These are phyloP conservation scores for Ifrita kowaldi DNA, from an alignment of 2,113 vertebrate species.

Conservation along the genomic window DNA sequence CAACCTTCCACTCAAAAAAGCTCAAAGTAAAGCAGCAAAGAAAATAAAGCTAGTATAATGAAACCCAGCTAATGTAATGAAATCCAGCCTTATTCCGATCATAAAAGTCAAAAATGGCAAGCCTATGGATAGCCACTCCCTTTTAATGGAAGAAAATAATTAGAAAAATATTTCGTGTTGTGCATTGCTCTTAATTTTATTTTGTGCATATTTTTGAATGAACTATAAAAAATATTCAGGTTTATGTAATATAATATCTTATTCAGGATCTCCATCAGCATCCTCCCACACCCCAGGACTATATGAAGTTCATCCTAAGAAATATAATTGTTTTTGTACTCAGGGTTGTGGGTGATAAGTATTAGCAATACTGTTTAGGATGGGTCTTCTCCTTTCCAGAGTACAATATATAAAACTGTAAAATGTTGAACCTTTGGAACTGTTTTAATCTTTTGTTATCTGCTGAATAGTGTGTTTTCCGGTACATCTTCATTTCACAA, in stretches of 20 bases:
- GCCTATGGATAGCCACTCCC: background rate
- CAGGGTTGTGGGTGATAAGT: background rate
- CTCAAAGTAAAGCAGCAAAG: background rate
- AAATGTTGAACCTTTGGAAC: background rate
- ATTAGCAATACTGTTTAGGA: background rate
- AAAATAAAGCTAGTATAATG: background rate
- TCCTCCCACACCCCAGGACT: background rate
- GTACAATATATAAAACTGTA: background rate
- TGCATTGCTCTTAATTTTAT: background rate
- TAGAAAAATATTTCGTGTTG: background rate
- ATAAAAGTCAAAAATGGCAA: background rate
- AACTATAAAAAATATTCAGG: background rate
- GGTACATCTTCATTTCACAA: background rate
- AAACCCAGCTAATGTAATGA: background rate
- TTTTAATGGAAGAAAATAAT: background rate
- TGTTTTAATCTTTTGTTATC: background rate
- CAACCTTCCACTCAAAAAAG: background rate
- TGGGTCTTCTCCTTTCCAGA: background rate
- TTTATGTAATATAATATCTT: background rate
- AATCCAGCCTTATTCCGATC: background rate
- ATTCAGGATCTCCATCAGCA: background rate
- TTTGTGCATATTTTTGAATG: background rate
- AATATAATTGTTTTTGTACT: background rate
- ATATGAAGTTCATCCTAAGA: background rate
- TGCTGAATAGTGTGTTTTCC: background rate